Evolutionary conservation across 2,113 vertebrate species (phyloP), one percentile per base, ranked within the genome.

Genomic region (Bothrops jararaca): DNA sequence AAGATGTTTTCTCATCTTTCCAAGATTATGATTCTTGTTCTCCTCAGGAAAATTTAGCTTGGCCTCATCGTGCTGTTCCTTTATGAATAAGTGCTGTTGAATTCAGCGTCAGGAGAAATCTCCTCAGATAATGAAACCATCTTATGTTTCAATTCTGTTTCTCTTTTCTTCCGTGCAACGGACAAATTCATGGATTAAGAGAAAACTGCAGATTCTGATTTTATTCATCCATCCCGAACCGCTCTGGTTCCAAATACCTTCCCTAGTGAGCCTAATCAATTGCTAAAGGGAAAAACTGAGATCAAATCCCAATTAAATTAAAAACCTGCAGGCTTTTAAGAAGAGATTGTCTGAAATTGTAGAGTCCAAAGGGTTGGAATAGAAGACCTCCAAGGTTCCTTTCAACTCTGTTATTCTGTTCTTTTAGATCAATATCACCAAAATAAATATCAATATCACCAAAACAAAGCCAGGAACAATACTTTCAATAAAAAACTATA

Each of bases 121-220:
- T 2, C 4, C 0, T 0, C 26, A 58, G 85, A 86, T 64, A 88
- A 92, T 53, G 57, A 23, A 48, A 2, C 56, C 26, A 48, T n/a
- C 12, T 23, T 34, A 22, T n/a, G 54, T 11, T 2, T 54, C 64
- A 60, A 39, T 64, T 69, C n/a, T 90, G 26, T 34, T 3, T 8
- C n/a, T 34, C 10, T 22, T 50, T 94, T 88, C 10, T 50, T 88
- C 5, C 23, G 93, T 80, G 85, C 50, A 93, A 93, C 85, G 24
- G 1, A 64, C 22, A 92, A 92, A 42, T 3, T 0, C 0, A 5
- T 64, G 24, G 60, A 92, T 80, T 3, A 0, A 52, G 91, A 74
- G 4, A 0, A 52, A 88, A 0, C 0, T 2, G 1, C 42, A 12
- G 42, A 15, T 0, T 45, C 48, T 5, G 0, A 20, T 34, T 53